Conservation (phyloP, 2,113 vertebrate species). For the Caloenas nicobarica region DNA sequence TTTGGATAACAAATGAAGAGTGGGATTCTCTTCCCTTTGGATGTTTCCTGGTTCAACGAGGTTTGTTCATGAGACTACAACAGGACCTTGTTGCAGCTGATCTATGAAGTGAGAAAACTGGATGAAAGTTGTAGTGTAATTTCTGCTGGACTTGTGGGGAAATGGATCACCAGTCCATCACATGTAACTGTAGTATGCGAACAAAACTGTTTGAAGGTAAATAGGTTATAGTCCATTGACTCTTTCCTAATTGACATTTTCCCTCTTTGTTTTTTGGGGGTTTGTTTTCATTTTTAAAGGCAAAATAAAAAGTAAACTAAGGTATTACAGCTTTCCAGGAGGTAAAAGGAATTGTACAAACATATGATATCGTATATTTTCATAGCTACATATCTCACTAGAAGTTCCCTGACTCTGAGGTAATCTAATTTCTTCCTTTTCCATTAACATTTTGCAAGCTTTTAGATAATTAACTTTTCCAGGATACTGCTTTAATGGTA, state of each 20-base stretch:
- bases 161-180: not conserved
- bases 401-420: not conserved
- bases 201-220: not conserved
- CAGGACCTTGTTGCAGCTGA: not conserved
- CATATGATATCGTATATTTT: not conserved
- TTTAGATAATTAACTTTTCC: slow-evolving; percentile 35
- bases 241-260: not conserved
- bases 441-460: slow-evolving; percentile 19
- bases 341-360: not conserved
- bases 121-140: not conserved
- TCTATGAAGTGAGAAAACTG: not conserved
- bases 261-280: not conserved
- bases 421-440: not conserved
- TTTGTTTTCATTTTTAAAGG: not conserved
- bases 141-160: not conserved
- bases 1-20: not conserved
- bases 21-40: not conserved
- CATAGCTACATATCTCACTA: not conserved
- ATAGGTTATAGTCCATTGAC: not conserved
- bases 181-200: not conserved
- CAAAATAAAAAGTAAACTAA: not conserved
- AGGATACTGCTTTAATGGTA: not conserved
- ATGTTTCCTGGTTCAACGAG: not conserved
- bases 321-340: not conserved
- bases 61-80: not conserved